Conservation (phyloP, 2,888 invertebrate species). For the Dione vanillae region DNA sequence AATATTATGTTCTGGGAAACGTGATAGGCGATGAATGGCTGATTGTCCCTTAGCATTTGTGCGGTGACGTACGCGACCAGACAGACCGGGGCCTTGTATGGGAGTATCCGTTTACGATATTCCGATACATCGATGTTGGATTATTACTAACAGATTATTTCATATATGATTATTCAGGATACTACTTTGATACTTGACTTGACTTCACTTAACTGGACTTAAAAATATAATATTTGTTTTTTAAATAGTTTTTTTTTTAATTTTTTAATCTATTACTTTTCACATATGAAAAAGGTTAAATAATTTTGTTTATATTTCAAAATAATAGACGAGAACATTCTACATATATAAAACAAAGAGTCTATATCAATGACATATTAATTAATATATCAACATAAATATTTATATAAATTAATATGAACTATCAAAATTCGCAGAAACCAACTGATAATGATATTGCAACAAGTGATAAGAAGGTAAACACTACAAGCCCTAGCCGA, state of each 20-base stretch:
- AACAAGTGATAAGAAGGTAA: constrained; percentile 26
- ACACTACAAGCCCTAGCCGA: constrained; percentile 31
- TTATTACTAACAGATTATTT: background rate
- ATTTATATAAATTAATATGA: background rate
- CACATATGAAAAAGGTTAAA: too few species aligned
- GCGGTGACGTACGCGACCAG: constrained; percentile 21
- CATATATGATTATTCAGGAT: background rate
- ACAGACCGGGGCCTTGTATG: constrained; percentile 34
- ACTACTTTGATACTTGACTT: background rate
- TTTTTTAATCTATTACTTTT: too few species aligned
- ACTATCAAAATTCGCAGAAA: constrained; percentile 7
- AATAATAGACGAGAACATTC: too few species aligned
- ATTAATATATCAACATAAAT: too few species aligned
- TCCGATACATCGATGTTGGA: background rate
- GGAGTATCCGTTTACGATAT: constrained; percentile 26
- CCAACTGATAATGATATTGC: constrained; percentile 3
- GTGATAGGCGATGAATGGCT: constrained; percentile 32
- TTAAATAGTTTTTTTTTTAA: too few species aligned
- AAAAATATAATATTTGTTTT: too few species aligned
- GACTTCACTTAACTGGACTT: too few species aligned
- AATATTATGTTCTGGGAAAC: constrained; percentile 29
- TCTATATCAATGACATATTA: too few species aligned
- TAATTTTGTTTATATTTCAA: too few species aligned
- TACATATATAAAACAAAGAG: too few species aligned
- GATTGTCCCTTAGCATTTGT: constrained; percentile 29